These are phyloP conservation scores for Caenorhabditis sulstoni DNA, from an alignment of 2,888 invertebrate species.

Conservation along the genomic window DNA sequence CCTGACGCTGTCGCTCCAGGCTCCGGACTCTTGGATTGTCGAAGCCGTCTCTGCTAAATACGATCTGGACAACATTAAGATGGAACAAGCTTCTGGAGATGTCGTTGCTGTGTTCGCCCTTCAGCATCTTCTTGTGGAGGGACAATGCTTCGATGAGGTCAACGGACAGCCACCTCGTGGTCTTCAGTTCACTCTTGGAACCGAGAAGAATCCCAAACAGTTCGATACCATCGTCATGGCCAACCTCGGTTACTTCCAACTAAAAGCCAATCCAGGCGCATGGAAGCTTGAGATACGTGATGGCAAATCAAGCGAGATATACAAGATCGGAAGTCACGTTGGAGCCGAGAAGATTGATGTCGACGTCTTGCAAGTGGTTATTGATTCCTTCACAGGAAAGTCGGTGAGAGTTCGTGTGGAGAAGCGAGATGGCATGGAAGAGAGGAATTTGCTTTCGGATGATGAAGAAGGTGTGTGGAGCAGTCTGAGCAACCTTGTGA, in stretches of 20 bases:
- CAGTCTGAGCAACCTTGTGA: constrained; percentile 56
- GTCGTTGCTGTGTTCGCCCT: constrained; percentile 92
- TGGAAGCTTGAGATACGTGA: constrained; percentile 92
- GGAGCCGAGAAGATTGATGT: constrained; percentile 72
- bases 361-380: constrained; percentile 56
- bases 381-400: constrained; percentile 77
- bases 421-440: constrained; percentile 91
- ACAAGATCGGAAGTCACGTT: constrained; percentile 85
- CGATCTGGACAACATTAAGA: constrained; percentile 93
- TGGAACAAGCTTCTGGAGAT: constrained; percentile 87
- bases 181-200: constrained; percentile 94
- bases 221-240: constrained; percentile 99
- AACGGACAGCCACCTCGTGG: constrained; percentile 95
- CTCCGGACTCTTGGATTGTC: constrained; percentile 88
- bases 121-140: constrained; percentile 94
- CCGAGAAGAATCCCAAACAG: constrained; percentile 84
- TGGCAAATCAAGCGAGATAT: constrained; percentile 94
- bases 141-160: constrained; percentile 92
- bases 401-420: constrained; percentile 84
- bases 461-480: constrained; percentile 85
- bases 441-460: constrained; percentile 90
- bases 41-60: constrained; percentile 86
- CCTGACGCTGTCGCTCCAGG: constrained; percentile 86
- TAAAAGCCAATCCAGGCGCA: constrained; percentile 93
- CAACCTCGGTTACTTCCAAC: constrained; percentile 97